Evolutionary conservation across 2,113 vertebrate genomes (phyloP), one percentile per base, ranked within the genome.

Genomic region (Coptodon rendalli): DNA sequence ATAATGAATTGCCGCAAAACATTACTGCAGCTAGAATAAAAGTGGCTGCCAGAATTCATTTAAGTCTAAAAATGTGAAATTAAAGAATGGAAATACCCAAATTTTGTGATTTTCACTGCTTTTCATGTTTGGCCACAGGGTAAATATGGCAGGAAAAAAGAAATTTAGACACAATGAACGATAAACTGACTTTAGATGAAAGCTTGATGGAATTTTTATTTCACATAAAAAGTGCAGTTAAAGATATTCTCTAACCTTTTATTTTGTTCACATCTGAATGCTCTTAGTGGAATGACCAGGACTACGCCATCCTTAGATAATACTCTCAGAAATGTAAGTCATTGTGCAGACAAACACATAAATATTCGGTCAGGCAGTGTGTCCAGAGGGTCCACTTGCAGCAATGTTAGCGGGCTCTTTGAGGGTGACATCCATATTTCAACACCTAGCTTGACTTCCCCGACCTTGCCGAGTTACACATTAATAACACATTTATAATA

Each of bases 401-500:
- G 93, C 88, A 83, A 90, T 87, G 89, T 95, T 94, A 85, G 92
- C 56, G 34, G 91, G 71, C 92, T 93, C 92, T 92, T 94, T 94
- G 89, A 94, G 90, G 89, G 81, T 89, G 87, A 91, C 88, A 94
- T 95, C 92, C 95, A 95, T 95, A 94, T 94, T 96, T 95, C 95
- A 95, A 94, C 94, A 95, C 94, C 87, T 91, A 93, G 92, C 94
- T 95, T 95, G 94, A 95, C 94, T 94, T 95, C 82, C 71, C 90
- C 57, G 93, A 96, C 96, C 96, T 95, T 96, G 95, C 91, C 89
- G 53, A 93, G 91, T 93, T 94, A 89, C 85, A 87, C 95, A 95
- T 96, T 96, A 95, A 97, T 96, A 96, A 95, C 95, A 95, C 95
- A 96, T 96, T 95, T 95, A 96, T 95, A 95, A 95, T 95, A 95